Base-by-base conservation (phyloP, 1,140 invertebrate species). In the Listronotus bonariensis region DNA sequence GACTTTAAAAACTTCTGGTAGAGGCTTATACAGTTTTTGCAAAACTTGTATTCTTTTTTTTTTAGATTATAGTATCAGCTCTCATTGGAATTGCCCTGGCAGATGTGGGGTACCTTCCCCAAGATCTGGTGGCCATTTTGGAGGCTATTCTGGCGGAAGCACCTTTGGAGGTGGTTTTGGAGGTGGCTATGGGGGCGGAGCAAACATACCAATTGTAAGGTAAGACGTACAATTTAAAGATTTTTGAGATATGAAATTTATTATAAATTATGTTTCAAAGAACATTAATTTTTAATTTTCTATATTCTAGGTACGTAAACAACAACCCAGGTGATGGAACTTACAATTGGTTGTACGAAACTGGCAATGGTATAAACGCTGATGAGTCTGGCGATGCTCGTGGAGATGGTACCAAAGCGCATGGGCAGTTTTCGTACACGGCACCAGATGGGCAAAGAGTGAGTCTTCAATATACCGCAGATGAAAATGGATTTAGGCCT, bases 101-200 rank as follows among this genome's bases (percentile, higher is more conserved):
- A 36, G 86, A 87, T 64, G 85, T 83, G 70, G 82, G 80, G 11
- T 88, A 88, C 72, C 79, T 88, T 11, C 86, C 86, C 86, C 86
- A 3, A 74, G 81, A 38, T 80, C 78, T 52, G 56, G 48, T 15
- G 53, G 42, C 15, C 42, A 45, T 34, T 55, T 60, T 9, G 63
- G 68, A 14, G 56, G 55, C 46, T 42, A 36, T 0, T 40, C 34
- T 15, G 61, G 65, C 7, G 78, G 77, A 40, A 81, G 82, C 58
- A 83, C 83, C 70, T 77, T 15, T 56, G 55, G 43, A 42, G 55
- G 43, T 31, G 62, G 51, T 42, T 53, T 36, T 17, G 59, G 58
- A 45, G 57, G 43, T 12, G 61, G 63, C 6, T 67, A 59, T 48
- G 52, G 68, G 67, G 32, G 72, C 74, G 80, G 68, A 69, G 68